phyloP scores from a whole-genome alignment of 2,113 vertebrate species.

The Spermophilus dauricus region DNA sequence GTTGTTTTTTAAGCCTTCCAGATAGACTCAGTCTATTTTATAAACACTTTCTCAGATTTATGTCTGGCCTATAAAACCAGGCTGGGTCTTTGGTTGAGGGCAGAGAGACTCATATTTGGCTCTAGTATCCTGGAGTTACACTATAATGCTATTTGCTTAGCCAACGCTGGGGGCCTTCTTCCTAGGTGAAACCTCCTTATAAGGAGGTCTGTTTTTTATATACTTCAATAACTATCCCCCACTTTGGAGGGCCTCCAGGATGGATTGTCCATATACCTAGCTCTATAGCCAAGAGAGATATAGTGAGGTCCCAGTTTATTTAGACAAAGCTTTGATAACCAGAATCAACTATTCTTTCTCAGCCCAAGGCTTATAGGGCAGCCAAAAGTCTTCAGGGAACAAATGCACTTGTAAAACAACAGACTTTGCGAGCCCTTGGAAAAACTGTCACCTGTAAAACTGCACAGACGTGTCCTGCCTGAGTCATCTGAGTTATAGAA shows the following conservation, averaged over 20 bases:
- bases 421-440: slow-evolving; percentile 84
- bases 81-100: slow-evolving; percentile 87
- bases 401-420: slow-evolving; percentile 85
- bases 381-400: slow-evolving; percentile 88
- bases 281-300: slow-evolving; percentile 84
- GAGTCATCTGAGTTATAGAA: neutral
- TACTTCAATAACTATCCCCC: slow-evolving; percentile 64
- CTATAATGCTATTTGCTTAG: slow-evolving; percentile 46
- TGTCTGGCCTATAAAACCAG: slow-evolving; percentile 86
- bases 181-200: slow-evolving; percentile 81
- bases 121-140: neutral
- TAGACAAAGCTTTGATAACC: slow-evolving; percentile 89
- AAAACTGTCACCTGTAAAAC: slow-evolving; percentile 72
- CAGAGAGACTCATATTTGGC: slow-evolving; percentile 76
- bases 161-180: slow-evolving; percentile 53
- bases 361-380: slow-evolving; percentile 87
- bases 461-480: neutral
- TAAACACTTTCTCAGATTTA: slow-evolving; percentile 90
- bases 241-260: slow-evolving; percentile 75
- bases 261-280: slow-evolving; percentile 75
- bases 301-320: slow-evolving; percentile 91
- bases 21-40: slow-evolving; percentile 88
- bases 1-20: slow-evolving; percentile 85
- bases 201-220: slow-evolving; percentile 76
- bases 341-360: slow-evolving; percentile 87